Evolutionary conservation across 2,888 invertebrate species (phyloP), one percentile per base, ranked within the genome.

Genomic region (Myopa testacea): DNA sequence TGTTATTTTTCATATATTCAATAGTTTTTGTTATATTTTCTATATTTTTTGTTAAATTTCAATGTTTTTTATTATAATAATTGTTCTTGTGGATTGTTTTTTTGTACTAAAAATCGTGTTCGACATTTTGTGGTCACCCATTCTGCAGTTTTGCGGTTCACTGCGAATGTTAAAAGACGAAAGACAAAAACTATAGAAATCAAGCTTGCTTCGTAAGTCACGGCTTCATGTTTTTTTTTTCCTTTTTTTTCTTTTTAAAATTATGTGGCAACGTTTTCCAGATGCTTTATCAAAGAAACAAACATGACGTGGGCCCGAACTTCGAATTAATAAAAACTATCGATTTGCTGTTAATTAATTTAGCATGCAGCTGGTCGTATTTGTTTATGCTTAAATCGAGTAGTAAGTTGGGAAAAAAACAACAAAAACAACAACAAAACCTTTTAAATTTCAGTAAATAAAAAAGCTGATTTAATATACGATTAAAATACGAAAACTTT

Each of bases 241-340:
- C 10, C 10, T 3, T 3, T 45, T 45, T 45, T 45, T 45, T 45
- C 7, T 45, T 45, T 45, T 45, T 45, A 1, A 8, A 63, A 63
- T 63, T 63, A 63, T 37, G 63, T 63, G 34, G 14, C 37, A 63
- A 63, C 37, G 37, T 14, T 63, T 63, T 63, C 63, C 37, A 63
- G 63, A 63, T 63, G 3, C 37, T 63, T 63, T 63, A 34, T 34
- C 63, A 63, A 37, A 63, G 37, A 34, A 19, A 14, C 8, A 60
- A 60, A 19, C 19, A 60, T 60, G 60, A 26, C 26, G 26, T 26
- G 26, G 7, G 26, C 8, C 26, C 19, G 19, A 60, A 60, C 19
- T 60, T 60, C 19, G 60, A 19, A 60, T 19, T 26, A 60, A 60
- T 26, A 19, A 63, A 63, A 14, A 37, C n/a, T 37, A 37, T 62